phyloP scores from a whole-genome alignment of 2,113 vertebrate genomes.

The Tringa solitaria region DNA sequence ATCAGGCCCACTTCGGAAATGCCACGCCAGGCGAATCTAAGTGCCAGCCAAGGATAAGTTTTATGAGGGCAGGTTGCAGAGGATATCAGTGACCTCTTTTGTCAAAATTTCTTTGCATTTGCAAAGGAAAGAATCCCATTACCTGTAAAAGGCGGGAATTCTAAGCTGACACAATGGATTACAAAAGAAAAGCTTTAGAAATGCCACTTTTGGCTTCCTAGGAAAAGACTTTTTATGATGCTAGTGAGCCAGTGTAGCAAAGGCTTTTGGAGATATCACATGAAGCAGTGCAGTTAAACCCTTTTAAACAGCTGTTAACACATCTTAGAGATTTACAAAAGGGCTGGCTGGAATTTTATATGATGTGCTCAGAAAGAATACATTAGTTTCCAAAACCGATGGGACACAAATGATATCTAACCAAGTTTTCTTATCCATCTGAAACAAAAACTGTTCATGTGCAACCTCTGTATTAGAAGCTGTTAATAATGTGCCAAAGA shows the following conservation, averaged over 20 bases:
- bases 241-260: not conserved
- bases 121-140: not conserved
- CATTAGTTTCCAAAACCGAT: slow-evolving; percentile 15
- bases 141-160: not conserved
- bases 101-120: not conserved
- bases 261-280: not conserved
- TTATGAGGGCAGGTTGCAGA: not conserved
- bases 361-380: not conserved
- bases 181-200: not conserved
- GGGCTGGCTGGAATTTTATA: slow-evolving; percentile 8
- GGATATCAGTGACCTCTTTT: not conserved
- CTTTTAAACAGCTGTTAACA: not conserved
- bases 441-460: not conserved
- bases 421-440: not conserved
- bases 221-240: not conserved
- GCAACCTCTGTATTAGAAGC: not conserved
- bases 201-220: not conserved
- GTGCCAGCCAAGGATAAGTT: not conserved
- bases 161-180: not conserved
- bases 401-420: not conserved
- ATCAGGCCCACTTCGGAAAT: not conserved
- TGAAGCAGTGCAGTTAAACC: not conserved
- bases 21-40: not conserved
- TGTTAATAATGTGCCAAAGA: not conserved
- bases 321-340: slow-evolving; percentile 13